Percentiles rank a stretch among this genome's conserved stretches.
phyloP scores from a whole-genome alignment of 2,113 vertebrate species.

The Gallinago undulata region DNA sequence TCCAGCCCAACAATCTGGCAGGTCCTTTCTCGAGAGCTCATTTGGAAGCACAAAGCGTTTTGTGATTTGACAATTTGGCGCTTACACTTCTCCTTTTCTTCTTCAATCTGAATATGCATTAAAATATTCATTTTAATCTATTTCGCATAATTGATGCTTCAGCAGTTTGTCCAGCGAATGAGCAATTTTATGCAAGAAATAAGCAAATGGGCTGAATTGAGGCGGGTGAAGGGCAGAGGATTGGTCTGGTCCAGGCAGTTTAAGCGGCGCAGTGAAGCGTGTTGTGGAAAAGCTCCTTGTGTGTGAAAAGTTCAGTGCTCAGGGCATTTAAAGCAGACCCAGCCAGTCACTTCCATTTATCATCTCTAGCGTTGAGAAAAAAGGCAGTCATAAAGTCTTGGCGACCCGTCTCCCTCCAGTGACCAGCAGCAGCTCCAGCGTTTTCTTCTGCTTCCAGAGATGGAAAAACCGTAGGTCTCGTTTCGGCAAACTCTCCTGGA shows the following conservation, averaged over 20 bases:
- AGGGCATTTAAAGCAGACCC: background rate
- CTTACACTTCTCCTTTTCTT: background rate
- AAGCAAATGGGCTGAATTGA: background rate
- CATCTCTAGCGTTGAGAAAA: background rate
- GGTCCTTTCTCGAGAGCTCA: constrained; percentile 15
- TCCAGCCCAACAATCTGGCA: background rate
- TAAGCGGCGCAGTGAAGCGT: background rate
- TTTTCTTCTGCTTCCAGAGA: background rate
- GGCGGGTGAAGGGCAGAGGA: background rate
- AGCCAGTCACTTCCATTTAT: background rate
- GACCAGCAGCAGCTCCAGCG: background rate
- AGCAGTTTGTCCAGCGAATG: background rate
- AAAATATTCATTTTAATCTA: background rate
- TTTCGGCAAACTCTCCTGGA: background rate
- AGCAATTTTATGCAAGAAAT: background rate
- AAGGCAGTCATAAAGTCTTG: background rate
- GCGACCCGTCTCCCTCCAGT: rapidly evolving
- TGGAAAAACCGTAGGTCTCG: rapidly evolving
- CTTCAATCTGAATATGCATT: background rate
- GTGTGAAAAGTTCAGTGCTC: background rate
- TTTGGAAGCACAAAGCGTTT: constrained; percentile 1
- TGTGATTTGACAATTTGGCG: constrained; percentile 12
- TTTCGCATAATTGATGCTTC: background rate
- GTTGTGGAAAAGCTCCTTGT: background rate
- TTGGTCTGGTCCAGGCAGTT: background rate